Percentiles rank a stretch among this genome's conserved stretches.
These are phyloP conservation scores for Pantherophis vulpinus DNA, from an alignment of 2,797 vertebrate genomes.

Conservation along the genomic window DNA sequence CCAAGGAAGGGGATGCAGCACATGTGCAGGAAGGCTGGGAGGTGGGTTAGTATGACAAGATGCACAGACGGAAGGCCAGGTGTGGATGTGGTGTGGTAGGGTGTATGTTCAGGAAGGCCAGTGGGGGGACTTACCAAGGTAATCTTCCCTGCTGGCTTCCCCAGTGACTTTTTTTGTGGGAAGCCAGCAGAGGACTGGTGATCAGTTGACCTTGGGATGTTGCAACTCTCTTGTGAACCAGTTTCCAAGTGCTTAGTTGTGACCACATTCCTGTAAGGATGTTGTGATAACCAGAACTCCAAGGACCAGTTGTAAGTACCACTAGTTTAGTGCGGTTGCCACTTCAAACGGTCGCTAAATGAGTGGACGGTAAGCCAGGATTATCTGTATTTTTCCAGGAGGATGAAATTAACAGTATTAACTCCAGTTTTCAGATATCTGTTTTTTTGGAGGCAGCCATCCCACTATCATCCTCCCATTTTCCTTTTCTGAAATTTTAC, in stretches of 20 bases:
- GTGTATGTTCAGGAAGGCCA: not conserved
- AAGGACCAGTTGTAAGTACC: not conserved
- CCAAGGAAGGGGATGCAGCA: not conserved
- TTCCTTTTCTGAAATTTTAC: not conserved
- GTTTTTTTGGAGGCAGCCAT: not conserved
- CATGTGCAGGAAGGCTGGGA: not conserved
- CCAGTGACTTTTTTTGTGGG: not conserved
- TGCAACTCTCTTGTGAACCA: not conserved
- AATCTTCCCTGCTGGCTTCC: not conserved
- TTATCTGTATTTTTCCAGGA: not conserved
- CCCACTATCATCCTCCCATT: not conserved
- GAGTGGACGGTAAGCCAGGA: not conserved
- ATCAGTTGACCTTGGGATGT: not conserved
- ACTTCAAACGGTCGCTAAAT: not conserved
- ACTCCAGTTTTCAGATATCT: not conserved
- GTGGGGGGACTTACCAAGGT: not conserved
- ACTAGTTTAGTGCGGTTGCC: not conserved
- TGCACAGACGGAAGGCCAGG: not conserved
- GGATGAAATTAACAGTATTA: not conserved
- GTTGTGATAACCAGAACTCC: not conserved
- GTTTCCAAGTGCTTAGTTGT: not conserved
- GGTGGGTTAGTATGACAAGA: not conserved
- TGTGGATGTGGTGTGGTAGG: not conserved
- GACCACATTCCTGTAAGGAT: not conserved
- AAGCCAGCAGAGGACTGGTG: not conserved